A percentile compares a stretch with the other conserved stretches of the same genome.
Conservation (phyloP, 2,888 invertebrate genomes). For the Oscheius myriophilus region DNA sequence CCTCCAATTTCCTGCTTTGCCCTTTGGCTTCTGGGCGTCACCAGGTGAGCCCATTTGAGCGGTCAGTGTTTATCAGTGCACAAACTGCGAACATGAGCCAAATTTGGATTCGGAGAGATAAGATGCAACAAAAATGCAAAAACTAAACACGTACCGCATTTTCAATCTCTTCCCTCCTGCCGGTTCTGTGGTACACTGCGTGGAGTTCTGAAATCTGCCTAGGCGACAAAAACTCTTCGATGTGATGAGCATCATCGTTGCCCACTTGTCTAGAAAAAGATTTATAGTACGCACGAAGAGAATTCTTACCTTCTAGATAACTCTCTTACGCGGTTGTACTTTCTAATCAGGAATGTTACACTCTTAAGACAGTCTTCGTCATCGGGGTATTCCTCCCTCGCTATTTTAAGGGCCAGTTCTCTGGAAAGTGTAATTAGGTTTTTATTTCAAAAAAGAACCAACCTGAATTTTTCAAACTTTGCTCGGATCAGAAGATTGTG, state of each 20-base stretch:
- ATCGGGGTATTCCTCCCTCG: constrained; percentile 18
- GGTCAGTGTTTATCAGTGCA: constrained; percentile 12
- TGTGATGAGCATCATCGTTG: constrained; percentile 15
- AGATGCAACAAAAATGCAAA: background rate
- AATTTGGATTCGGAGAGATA: constrained; percentile 2
- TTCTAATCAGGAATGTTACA: constrained; percentile 21
- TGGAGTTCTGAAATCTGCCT: constrained; percentile 40
- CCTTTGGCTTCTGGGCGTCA: constrained; percentile 1
- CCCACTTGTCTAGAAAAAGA: constrained; percentile 3
- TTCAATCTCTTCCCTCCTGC: constrained; percentile 35
- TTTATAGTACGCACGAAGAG: background rate
- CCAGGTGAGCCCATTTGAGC: constrained; percentile 8
- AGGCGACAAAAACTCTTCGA: constrained; percentile 37
- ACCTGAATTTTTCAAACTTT: constrained; percentile 41
- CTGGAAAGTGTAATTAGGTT: constrained; percentile 1
- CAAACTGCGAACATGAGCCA: background rate
- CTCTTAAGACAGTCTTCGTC: constrained; percentile 30
- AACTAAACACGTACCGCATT: constrained; percentile 37
- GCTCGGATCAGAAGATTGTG: constrained; percentile 34
- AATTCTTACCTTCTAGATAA: constrained; percentile 5
- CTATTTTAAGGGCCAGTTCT: constrained; percentile 24
- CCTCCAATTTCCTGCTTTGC: background rate
- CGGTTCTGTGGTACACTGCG: constrained; percentile 32
- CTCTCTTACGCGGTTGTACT: constrained; percentile 24
- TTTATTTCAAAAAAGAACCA: background rate